Conservation (phyloP, 2,888 invertebrate species). For the Acheta domesticus region DNA sequence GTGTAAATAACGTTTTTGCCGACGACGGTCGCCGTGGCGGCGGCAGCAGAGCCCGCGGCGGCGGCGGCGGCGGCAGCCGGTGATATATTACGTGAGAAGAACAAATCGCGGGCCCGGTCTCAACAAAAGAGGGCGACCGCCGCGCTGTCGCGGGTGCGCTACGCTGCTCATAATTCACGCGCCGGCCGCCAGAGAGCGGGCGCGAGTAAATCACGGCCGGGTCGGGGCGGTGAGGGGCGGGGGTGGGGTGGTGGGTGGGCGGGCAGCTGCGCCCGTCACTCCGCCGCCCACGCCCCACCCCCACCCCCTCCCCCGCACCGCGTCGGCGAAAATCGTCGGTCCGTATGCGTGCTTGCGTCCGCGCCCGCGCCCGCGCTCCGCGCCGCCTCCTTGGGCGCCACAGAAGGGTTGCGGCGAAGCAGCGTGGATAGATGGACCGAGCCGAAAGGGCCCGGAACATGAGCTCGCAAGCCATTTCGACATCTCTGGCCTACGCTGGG, state of each 20-base stretch:
- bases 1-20: conserved; percentile 18
- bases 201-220: conserved; percentile 7
- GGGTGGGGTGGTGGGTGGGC: not conserved
- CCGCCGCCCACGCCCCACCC: too few relatives aligned
- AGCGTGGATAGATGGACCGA: too few relatives aligned
- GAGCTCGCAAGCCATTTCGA: too few relatives aligned
- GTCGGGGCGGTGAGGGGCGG: not conserved
- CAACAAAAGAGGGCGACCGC: conserved; percentile 1
- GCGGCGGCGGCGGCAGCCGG: not conserved
- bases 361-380: too few relatives aligned
- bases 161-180: conserved; percentile 3
- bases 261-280: not conserved
- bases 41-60: not conserved
- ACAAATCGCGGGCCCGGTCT: not conserved
- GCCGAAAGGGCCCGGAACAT: too few relatives aligned
- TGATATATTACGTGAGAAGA: conserved; percentile 18
- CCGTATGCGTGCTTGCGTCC: too few relatives aligned
- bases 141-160: not conserved
- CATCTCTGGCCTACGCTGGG: too few relatives aligned
- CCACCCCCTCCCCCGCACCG: too few relatives aligned
- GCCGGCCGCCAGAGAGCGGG: conserved; percentile 10
- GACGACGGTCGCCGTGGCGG: not conserved
- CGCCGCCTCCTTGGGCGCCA: too few relatives aligned
- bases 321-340: too few relatives aligned
- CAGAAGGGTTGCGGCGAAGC: too few relatives aligned